Evolutionary conservation across 35 echinoderm and acorn worm species (phyloP), one percentile per base, ranked within the genome.

Genomic region (Ptychodera flava): DNA sequence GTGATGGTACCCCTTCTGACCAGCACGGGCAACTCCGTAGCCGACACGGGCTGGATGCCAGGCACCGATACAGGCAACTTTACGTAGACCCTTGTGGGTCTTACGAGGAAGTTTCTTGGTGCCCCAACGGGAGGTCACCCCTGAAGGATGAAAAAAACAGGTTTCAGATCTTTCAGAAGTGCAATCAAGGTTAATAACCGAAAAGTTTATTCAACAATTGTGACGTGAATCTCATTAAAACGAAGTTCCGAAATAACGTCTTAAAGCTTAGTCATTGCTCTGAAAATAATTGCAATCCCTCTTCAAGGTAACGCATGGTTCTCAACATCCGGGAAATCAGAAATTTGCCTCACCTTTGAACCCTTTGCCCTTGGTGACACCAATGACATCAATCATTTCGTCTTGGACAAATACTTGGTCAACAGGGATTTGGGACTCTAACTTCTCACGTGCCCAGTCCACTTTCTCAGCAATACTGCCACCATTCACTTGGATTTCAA

Each of bases 1-100:
- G 85, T 99, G 96, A 38, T 99, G 96, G 92, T 99, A 99, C 15
- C 96, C 96, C 86, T 99, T 99, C 90, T 99, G 96, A 88, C 96
- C 96, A 78, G 96, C 96, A 94, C 96, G 96, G 37, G 96, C 96
- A 30, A 99, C 96, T 78, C 96, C 96, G 77, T 99, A 99, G 35
- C 96, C 96, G 30, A 99, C 96, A 90, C 96, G 96, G 83, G 96
- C 96, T 32, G 96, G 96, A 99, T 99, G 96, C 96, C 96, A 99
- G 33, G 96, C 96, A 85, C 96, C 96, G 35, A 99, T 99, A 90
- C 96, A 99, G 80, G 96, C 96, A 34, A 99, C 96, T 87, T 99
- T 99, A 77, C 96, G 93, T 30, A 99, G 85, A 92, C 96, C 96
- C 31, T 99, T 99, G 96, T 99, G 96, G 78, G 96, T 99, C 90